Evolutionary conservation across 2,113 vertebrate genomes (phyloP).

Genomic region (Phainopepla nitens): DNA sequence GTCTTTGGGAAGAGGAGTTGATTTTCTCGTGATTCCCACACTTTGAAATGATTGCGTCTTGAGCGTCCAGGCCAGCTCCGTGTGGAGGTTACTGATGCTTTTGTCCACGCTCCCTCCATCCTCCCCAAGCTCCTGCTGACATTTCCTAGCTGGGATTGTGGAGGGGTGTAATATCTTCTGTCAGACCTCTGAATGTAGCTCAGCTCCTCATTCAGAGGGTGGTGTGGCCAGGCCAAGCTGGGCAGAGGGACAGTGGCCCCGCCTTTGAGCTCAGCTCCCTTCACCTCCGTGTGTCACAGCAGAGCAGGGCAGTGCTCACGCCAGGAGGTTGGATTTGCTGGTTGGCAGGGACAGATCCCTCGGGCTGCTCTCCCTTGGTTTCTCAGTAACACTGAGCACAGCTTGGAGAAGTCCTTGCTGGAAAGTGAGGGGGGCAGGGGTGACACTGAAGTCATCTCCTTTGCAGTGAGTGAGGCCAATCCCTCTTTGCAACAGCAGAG

Average conservation of each 20-base stretch:
- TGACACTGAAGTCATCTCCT: background rate
- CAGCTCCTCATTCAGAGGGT: background rate
- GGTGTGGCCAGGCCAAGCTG: background rate
- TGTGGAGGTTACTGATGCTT: background rate
- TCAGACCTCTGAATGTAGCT: background rate
- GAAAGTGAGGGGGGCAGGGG: background rate
- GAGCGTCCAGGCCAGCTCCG: background rate
- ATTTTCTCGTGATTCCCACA: background rate
- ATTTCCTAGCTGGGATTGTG: fast-evolving
- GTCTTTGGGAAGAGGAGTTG: background rate
- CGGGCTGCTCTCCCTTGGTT: background rate
- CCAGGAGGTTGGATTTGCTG: fast-evolving
- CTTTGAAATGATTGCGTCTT: background rate
- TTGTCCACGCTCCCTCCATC: background rate
- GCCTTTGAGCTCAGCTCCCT: background rate
- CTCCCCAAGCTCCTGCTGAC: fast-evolving
- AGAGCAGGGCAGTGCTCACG: background rate
- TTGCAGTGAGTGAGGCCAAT: background rate
- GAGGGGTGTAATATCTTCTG: fast-evolving
- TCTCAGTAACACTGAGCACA: background rate
- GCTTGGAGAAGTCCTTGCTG: background rate
- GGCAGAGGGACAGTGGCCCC: background rate
- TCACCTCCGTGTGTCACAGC: fast-evolving
- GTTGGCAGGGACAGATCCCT: fast-evolving
- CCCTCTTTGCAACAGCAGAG: background rate